These are phyloP conservation scores for Trachymyrmex septentrionalis DNA, from an alignment of 1,140 invertebrate genomes.

Conservation along the genomic window DNA sequence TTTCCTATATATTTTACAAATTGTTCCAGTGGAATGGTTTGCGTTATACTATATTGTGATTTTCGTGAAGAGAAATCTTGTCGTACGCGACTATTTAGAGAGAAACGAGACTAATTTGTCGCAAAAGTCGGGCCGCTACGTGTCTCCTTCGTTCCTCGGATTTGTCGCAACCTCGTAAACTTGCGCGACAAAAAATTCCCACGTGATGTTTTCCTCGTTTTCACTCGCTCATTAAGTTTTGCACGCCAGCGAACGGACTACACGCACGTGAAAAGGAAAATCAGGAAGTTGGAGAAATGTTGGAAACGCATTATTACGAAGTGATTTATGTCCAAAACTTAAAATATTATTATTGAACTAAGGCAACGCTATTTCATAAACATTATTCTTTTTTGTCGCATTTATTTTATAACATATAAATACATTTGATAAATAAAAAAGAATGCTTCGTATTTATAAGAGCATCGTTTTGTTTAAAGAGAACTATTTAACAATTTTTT, in stretches of 20 bases:
- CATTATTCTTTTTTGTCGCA: not conserved
- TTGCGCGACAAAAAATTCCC: constrained; percentile 54
- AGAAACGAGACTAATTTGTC: constrained; percentile 71
- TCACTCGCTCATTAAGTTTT: constrained; percentile 45
- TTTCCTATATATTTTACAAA: not conserved
- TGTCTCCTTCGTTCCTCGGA: constrained; percentile 38
- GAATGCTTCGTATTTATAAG: not conserved
- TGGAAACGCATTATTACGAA: not conserved
- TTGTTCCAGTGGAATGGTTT: constrained; percentile 9
- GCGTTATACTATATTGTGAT: not conserved
- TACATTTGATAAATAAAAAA: not conserved
- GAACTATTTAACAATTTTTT: not conserved
- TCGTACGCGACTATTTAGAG: constrained; percentile 53
- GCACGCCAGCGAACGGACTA: constrained; percentile 10
- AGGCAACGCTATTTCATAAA: constrained; percentile 2
- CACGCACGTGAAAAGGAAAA: constrained; percentile 20
- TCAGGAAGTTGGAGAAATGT: constrained; percentile 14
- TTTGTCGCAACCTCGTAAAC: constrained; percentile 49
- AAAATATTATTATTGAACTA: constrained; percentile 13
- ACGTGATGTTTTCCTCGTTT: constrained; percentile 45
- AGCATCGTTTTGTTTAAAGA: not conserved
- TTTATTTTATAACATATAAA: not conserved
- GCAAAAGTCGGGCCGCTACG: constrained; percentile 42
- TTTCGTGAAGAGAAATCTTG: constrained; percentile 57
- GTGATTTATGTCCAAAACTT: not conserved